Evolutionary conservation across 1,140 invertebrate species (phyloP), one percentile per base, ranked within the genome.

Genomic region (Heterodera carotae): DNA sequence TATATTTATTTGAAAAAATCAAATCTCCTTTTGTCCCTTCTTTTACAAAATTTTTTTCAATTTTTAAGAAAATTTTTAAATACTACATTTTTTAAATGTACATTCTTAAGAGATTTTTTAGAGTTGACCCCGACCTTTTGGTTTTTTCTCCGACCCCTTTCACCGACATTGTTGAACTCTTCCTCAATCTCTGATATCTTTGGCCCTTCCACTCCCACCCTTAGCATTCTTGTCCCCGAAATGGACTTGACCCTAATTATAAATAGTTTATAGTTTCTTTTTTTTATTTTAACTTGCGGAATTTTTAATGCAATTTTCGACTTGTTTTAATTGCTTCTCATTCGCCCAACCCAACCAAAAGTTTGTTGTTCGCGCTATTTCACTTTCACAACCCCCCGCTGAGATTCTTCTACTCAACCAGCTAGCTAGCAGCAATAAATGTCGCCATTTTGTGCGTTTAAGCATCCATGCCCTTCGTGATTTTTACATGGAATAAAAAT

Each of bases 401-500:
- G 29, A 27, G 27, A 29, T 31, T 29, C 62, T 43, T 43, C 2
- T 43, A 29, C n/a, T 27, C 62, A n/a, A n/a, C n/a, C n/a, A n/a
- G n/a, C n/a, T n/a, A n/a, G n/a, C n/a, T n/a, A n/a, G n/a, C n/a
- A n/a, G n/a, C 29, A 7, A 10, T 31, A 66, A 66, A 66, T 34
- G 27, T 12, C 27, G 8, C 62, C 62, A 10, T 62, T 62, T 18
- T n/a, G 7, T 10, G 27, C 31, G 12, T 66, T 31, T 66, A 66
- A 15, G 8, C 22, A 31, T 62, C 8, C n/a, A 6, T 62, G 8
- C 62, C 6, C 12, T 66, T 34, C 62, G 29, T 66, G 33, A 66
- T 66, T 66, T 66, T 62, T 62, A 22, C 29, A 22, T 66, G 29
- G 62, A 66, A 31, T 66, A 66, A 66, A 66, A n/a, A n/a, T n/a